A percentile compares a stretch with the other conserved stretches of the same genome.
These are phyloP conservation scores for Rhopalosiphum nymphaeae DNA, from an alignment of 2,888 invertebrate species.

Conservation along the genomic window DNA sequence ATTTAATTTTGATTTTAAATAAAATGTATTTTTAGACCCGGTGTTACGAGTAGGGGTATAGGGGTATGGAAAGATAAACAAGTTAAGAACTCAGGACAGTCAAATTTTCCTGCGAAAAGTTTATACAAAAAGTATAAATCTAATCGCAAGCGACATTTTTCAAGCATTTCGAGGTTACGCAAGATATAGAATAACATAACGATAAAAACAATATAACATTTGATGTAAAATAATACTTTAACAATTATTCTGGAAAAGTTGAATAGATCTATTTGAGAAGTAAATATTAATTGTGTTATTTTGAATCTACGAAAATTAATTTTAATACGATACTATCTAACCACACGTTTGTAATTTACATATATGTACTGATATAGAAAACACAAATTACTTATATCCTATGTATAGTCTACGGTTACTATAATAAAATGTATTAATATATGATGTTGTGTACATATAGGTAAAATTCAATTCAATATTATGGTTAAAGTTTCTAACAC, in stretches of 20 bases:
- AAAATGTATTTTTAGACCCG: too few relatives aligned
- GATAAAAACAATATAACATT: not conserved
- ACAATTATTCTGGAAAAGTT: not conserved
- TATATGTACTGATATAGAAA: not conserved
- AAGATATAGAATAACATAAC: not conserved
- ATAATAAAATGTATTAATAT: not conserved
- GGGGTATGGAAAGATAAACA: too few relatives aligned
- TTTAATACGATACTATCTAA: not conserved
- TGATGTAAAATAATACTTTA: not conserved
- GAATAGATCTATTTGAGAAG: not conserved
- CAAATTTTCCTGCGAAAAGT: too few relatives aligned
- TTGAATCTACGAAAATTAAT: not conserved
- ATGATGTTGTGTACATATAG: not conserved
- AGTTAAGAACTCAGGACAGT: too few relatives aligned
- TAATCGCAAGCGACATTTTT: too few relatives aligned
- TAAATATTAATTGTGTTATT: not conserved
- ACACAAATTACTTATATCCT: not conserved
- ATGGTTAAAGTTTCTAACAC: not conserved
- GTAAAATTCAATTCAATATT: not conserved
- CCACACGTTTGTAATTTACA: not conserved
- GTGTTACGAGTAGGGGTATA: too few relatives aligned
- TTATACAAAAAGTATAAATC: too few relatives aligned
- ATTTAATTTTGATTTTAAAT: too few relatives aligned
- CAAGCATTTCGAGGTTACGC: too few relatives aligned
- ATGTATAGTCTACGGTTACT: not conserved